Evolutionary conservation across 2,797 vertebrate species (phyloP).

Genomic region (Carduelis carduelis): DNA sequence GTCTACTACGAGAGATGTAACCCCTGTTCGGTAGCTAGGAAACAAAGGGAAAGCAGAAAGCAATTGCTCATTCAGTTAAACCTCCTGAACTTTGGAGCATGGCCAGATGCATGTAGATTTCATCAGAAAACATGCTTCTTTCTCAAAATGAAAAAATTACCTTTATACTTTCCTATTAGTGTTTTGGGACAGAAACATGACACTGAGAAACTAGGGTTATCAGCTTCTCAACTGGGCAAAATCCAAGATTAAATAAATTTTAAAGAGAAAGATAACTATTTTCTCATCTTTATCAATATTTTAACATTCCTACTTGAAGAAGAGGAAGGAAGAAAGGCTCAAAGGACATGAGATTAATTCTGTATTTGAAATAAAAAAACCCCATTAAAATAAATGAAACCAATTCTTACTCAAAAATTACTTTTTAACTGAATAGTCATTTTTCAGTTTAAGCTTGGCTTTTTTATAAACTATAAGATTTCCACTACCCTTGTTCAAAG

Average conservation of each 20-base stretch:
- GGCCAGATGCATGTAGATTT: conserved; percentile 31
- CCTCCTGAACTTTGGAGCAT: conserved; percentile 31
- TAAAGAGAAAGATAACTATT: neutral
- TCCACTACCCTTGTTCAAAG: neutral
- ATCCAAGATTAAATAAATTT: neutral
- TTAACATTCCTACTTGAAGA: neutral
- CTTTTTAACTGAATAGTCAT: neutral
- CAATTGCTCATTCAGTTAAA: conserved; percentile 35
- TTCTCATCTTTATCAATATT: conserved; percentile 37
- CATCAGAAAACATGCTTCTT: conserved; percentile 2
- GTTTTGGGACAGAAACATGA: neutral
- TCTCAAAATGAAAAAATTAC: conserved; percentile 7
- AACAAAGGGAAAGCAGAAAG: conserved; percentile 55
- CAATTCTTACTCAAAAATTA: neutral
- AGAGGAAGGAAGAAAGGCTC: neutral
- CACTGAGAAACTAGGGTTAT: neutral
- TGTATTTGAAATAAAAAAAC: neutral
- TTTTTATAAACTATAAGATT: neutral
- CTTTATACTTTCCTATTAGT: neutral
- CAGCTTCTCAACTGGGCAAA: neutral
- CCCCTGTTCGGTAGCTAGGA: conserved; percentile 59
- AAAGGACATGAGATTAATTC: conserved; percentile 12
- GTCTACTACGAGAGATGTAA: conserved; percentile 17
- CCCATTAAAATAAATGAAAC: conserved; percentile 19
- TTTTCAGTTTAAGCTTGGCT: neutral